Percentiles rank a stretch among this genome's conserved stretches.
Conservation (phyloP, 2,113 vertebrate species). For the Zosterops pallidus region DNA sequence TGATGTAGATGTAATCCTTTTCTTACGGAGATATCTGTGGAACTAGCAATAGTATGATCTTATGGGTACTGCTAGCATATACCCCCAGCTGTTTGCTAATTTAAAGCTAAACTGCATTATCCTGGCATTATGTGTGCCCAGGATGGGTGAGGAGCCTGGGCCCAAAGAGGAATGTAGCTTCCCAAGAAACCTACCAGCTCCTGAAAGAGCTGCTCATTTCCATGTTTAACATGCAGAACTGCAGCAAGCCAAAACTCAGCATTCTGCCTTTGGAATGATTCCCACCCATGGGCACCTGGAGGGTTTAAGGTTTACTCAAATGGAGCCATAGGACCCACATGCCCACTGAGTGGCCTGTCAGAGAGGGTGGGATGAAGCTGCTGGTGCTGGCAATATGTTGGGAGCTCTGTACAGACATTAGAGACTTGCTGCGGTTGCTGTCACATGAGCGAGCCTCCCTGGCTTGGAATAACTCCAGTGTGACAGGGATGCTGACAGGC, state of each 20-base stretch:
- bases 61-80: background rate
- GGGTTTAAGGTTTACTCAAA: background rate
- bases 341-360: background rate
- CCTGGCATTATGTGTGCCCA: background rate
- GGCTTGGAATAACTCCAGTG: background rate
- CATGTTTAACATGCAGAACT: background rate
- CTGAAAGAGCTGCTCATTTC: background rate
- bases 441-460: accelerated
- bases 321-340: accelerated
- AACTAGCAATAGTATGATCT: background rate
- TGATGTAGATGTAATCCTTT: background rate
- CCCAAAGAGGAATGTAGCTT: background rate
- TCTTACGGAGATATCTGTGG: background rate
- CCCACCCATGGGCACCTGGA: background rate
- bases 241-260: background rate
- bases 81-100: background rate
- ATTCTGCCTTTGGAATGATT: background rate
- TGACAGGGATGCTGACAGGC: background rate
- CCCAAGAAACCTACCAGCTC: background rate
- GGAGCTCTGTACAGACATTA: background rate
- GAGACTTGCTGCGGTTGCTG: background rate
- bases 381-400: accelerated
- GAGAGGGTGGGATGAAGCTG: background rate
- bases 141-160: background rate
- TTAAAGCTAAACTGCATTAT: background rate